Evolutionary conservation across 2,113 vertebrate species (phyloP).

Genomic region (Calyptomena viridis): DNA sequence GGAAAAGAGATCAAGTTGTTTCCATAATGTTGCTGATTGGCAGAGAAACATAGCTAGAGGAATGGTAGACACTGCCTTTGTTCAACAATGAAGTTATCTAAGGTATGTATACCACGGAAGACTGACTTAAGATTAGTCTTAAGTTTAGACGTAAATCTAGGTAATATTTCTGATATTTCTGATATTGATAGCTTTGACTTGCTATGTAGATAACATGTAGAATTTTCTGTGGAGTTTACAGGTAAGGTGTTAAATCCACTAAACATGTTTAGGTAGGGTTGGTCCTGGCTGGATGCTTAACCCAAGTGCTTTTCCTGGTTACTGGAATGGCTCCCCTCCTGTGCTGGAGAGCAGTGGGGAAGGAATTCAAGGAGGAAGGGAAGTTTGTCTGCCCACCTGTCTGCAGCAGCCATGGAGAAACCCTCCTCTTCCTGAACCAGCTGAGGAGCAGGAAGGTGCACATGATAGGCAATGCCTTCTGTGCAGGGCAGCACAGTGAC

Average conservation of each 20-base stretch:
- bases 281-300: not conserved
- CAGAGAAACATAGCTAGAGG: not conserved
- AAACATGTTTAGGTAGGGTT: not conserved
- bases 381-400: not conserved
- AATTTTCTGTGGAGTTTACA: not conserved
- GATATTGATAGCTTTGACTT: not conserved
- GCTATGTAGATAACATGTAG: accelerated
- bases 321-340: not conserved
- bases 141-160: not conserved
- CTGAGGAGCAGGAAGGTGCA: not conserved
- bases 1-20: not conserved
- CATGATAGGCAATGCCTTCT: accelerated
- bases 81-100: not conserved
- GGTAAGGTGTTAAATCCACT: not conserved
- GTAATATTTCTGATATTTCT: not conserved
- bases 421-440: not conserved
- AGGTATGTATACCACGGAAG: not conserved
- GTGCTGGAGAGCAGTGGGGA: not conserved
- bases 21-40: not conserved
- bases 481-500: not conserved
- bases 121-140: not conserved
- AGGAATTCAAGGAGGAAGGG: accelerated
- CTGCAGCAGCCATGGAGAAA: not conserved
- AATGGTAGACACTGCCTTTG: not conserved
- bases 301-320: not conserved